phyloP scores from a whole-genome alignment of 1,140 invertebrate species.

The Polyergus mexicanus region DNA sequence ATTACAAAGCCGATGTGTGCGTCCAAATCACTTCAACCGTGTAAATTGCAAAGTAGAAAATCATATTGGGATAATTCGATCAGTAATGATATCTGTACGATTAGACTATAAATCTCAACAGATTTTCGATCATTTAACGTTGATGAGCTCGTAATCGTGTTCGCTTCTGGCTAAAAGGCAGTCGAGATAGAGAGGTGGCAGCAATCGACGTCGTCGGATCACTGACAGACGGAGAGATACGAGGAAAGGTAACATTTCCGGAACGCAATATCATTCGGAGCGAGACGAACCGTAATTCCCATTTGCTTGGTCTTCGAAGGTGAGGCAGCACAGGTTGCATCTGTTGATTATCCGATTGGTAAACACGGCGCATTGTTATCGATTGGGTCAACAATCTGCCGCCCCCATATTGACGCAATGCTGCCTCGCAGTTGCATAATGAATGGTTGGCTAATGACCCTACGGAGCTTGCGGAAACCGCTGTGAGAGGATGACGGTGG shows the following conservation, averaged over 20 bases:
- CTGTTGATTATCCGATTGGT: conserved; percentile 82
- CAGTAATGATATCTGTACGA: conserved; percentile 10
- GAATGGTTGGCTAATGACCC: conserved; percentile 84
- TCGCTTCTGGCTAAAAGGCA: conserved; percentile 20
- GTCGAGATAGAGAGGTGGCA: conserved; percentile 25
- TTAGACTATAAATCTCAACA: conserved; percentile 29
- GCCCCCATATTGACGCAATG: conserved; percentile 83
- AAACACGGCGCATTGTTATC: conserved; percentile 83
- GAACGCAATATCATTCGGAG: conserved; percentile 73
- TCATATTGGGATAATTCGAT: conserved; percentile 42
- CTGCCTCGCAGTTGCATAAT: conserved; percentile 83
- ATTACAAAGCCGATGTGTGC: conserved; percentile 4
- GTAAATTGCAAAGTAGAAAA: conserved; percentile 42
- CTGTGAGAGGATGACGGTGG: conserved; percentile 76
- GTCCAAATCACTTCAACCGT: not conserved
- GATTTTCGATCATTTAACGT: conserved; percentile 47
- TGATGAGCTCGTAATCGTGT: conserved; percentile 8
- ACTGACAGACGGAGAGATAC: not conserved
- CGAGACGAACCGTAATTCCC: conserved; percentile 74
- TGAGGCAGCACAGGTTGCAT: conserved; percentile 73
- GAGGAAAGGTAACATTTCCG: conserved; percentile 66
- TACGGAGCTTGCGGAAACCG: conserved; percentile 83
- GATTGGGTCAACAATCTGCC: conserved; percentile 83
- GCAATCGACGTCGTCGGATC: conserved; percentile 29
- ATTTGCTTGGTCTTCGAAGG: conserved; percentile 76